Evolutionary conservation across 2,113 vertebrate species (phyloP).

Genomic region (Pseudorhombus dupliciocellatus): DNA sequence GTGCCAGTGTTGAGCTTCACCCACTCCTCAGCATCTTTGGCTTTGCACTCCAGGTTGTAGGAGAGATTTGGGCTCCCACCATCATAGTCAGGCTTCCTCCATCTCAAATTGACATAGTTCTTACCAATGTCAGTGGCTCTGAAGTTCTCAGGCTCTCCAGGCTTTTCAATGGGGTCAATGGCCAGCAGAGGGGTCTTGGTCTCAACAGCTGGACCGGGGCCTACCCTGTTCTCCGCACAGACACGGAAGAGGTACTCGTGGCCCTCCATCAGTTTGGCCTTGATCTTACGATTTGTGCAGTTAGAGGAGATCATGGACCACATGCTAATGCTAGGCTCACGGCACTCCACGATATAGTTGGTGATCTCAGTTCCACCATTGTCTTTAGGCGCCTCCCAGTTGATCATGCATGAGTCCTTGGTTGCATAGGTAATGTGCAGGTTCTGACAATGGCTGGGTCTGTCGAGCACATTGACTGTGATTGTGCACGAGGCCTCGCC

Average conservation of each 20-base stretch:
- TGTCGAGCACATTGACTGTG: conserved; percentile 93
- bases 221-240: conserved; percentile 96
- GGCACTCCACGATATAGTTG: conserved; percentile 96
- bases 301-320: conserved; percentile 96
- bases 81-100: conserved; percentile 95
- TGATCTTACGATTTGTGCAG: conserved; percentile 92
- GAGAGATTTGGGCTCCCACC: conserved; percentile 94
- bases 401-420: conserved; percentile 91
- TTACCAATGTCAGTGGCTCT: conserved; percentile 93
- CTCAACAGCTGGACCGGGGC: conserved; percentile 90
- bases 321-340: conserved; percentile 90
- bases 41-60: conserved; percentile 92
- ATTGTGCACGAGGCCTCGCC: conserved; percentile 93
- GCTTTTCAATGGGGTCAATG: conserved; percentile 93
- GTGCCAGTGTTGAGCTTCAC: conserved; percentile 87
- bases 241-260: conserved; percentile 97
- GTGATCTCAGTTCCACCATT: conserved; percentile 98
- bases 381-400: conserved; percentile 94
- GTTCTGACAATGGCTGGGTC: conserved; percentile 95
- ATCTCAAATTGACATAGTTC: conserved; percentile 91
- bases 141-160: conserved; percentile 96
- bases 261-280: conserved; percentile 91
- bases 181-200: conserved; percentile 93
- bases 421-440: conserved; percentile 89
- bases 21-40: conserved; percentile 91